Evolutionary conservation across 2,113 vertebrate genomes (phyloP).

Genomic region (Tyrannus savana): DNA sequence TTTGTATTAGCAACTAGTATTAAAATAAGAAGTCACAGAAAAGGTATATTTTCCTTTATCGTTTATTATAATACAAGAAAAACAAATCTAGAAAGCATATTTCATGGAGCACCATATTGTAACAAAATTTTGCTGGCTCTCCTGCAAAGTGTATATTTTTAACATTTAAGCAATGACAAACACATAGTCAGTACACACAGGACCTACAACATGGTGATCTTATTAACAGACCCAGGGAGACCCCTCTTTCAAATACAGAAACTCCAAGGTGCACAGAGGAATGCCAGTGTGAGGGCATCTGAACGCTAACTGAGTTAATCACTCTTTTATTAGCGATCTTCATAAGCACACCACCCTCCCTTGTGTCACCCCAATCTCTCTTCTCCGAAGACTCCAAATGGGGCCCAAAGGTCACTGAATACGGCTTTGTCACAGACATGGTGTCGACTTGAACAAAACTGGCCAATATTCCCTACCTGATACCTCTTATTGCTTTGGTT

Average conservation of each 20-base stretch:
- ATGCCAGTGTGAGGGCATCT: constrained; percentile 73
- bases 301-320: constrained; percentile 75
- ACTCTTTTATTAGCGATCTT: constrained; percentile 81
- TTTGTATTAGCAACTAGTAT: not conserved
- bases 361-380: constrained; percentile 18
- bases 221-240: constrained; percentile 14
- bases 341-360: constrained; percentile 74
- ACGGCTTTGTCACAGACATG: constrained; percentile 19
- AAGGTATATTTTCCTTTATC: constrained; percentile 59
- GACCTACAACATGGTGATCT: constrained; percentile 51
- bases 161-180: constrained; percentile 70
- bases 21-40: constrained; percentile 53
- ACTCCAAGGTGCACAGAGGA: constrained; percentile 35
- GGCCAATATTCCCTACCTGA: constrained; percentile 77
- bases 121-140: constrained; percentile 74
- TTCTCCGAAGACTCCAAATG: constrained; percentile 8
- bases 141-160: constrained; percentile 70
- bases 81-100: constrained; percentile 76
- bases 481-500: constrained; percentile 79
- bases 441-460: constrained; percentile 72
- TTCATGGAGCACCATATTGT: constrained; percentile 77
- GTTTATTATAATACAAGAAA: constrained; percentile 78
- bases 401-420: constrained; percentile 20
- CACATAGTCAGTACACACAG: constrained; percentile 48
- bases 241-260: constrained; percentile 35